Conservation (phyloP, 1,140 invertebrate species). For the Lepidotrigona ventralis region DNA sequence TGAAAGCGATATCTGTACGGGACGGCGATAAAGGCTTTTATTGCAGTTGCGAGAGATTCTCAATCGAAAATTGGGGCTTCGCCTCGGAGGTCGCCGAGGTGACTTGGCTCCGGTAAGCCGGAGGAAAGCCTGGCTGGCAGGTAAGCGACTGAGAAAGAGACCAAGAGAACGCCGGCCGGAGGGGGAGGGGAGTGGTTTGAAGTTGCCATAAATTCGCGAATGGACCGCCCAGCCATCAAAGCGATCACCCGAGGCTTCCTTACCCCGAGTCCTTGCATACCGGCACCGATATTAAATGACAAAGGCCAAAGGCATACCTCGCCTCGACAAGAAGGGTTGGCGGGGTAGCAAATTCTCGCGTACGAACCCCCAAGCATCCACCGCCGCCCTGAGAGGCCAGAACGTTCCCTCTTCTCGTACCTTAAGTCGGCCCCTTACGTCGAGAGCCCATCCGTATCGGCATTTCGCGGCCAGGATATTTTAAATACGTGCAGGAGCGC, state of each 20-base stretch:
- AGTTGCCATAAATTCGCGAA: conserved; percentile 74
- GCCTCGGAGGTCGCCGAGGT: conserved; percentile 2
- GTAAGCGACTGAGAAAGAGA: conserved; percentile 49
- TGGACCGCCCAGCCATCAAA: conserved; percentile 77
- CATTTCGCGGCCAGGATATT: conserved; percentile 77
- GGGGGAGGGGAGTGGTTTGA: conserved; percentile 49
- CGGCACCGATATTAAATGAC: conserved; percentile 79
- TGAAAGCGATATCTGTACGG: not conserved
- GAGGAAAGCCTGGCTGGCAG: conserved; percentile 12
- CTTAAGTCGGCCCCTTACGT: conserved; percentile 61
- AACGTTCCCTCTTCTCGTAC: conserved; percentile 56
- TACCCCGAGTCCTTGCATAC: conserved; percentile 76
- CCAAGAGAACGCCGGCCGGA: not conserved
- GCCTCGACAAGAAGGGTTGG: conserved; percentile 69
- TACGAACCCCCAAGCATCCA: conserved; percentile 73
- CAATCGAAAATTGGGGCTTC: conserved; percentile 53
- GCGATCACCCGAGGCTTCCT: conserved; percentile 79
- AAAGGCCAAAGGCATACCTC: conserved; percentile 80
- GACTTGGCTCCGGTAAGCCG: not conserved
- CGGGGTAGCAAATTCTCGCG: conserved; percentile 75
- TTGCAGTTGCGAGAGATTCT: conserved; percentile 31
- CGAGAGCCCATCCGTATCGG: conserved; percentile 71
- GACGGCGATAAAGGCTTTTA: not conserved
- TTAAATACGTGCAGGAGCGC: conserved; percentile 70
- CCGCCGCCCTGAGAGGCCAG: conserved; percentile 61